These are phyloP conservation scores for Nothoprocta perdicaria DNA, from an alignment of 2,113 vertebrate species.

Conservation along the genomic window DNA sequence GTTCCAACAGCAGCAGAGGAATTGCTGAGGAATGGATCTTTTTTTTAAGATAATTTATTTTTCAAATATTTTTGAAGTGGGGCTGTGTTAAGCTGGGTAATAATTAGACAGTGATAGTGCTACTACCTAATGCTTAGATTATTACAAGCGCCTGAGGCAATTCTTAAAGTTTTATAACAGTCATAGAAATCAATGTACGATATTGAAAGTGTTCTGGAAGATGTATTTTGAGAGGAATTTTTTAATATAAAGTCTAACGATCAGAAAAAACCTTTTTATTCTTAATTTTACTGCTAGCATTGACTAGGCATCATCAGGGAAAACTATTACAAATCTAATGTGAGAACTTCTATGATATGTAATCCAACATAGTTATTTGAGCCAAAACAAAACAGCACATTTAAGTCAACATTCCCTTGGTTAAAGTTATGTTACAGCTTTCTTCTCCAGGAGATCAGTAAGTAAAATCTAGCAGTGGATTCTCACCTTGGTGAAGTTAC, in stretches of 20 bases:
- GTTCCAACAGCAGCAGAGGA: background rate
- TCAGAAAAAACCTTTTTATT: conserved; percentile 34
- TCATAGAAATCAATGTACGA: conserved; percentile 46
- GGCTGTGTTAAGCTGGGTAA: background rate
- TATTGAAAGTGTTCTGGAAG: conserved; percentile 52
- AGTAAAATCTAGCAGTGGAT: background rate
- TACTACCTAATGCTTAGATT: conserved; percentile 58
- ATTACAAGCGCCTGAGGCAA: conserved; percentile 57
- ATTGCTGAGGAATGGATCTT: conserved; percentile 1
- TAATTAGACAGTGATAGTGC: conserved; percentile 24
- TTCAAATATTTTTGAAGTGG: conserved; percentile 3
- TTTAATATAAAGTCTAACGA: conserved; percentile 62
- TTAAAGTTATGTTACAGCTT: background rate
- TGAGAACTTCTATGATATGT: background rate
- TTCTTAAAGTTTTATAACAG: conserved; percentile 50
- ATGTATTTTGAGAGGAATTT: conserved; percentile 51
- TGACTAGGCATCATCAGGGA: background rate
- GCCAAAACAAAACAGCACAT: background rate
- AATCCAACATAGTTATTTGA: conserved; percentile 25
- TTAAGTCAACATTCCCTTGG: background rate
- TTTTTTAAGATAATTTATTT: conserved; percentile 6
- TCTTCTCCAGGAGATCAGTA: background rate
- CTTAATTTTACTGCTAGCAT: conserved; percentile 26
- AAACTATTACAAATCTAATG: background rate
- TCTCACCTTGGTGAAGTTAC: background rate